These are phyloP conservation scores for Watsonalla cultraria DNA, from an alignment of 2,888 invertebrate species.

Conservation along the genomic window DNA sequence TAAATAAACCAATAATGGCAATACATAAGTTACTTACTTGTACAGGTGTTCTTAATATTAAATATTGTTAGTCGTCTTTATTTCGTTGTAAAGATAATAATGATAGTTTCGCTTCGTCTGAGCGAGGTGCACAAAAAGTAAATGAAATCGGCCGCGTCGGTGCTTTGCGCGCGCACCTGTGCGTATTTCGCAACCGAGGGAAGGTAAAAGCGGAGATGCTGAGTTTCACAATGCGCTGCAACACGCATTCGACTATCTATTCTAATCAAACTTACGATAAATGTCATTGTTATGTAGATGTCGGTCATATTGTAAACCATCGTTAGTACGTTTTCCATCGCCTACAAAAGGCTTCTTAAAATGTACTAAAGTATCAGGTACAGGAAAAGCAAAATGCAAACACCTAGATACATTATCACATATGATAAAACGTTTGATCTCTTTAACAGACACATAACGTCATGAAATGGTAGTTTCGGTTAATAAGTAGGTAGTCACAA, in stretches of 20 bases:
- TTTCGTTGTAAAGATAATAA: too few species aligned
- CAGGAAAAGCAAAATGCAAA: slow-evolving; percentile 4
- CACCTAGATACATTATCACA: slow-evolving; percentile 6
- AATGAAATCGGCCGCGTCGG: slow-evolving; percentile 67
- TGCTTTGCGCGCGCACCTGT: slow-evolving; percentile 78
- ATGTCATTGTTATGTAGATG: neutral
- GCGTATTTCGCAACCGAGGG: slow-evolving; percentile 78
- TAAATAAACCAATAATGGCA: too few species aligned
- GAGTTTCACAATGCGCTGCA: slow-evolving; percentile 68
- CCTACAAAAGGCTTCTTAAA: slow-evolving; percentile 1
- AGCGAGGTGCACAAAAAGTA: slow-evolving; percentile 63
- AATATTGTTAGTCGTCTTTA: too few species aligned
- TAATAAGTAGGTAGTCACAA: slow-evolving; percentile 43
- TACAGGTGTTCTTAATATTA: too few species aligned
- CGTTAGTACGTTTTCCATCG: neutral
- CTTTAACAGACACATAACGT: slow-evolving; percentile 11
- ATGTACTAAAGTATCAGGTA: neutral
- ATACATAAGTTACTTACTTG: too few species aligned
- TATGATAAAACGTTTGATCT: neutral
- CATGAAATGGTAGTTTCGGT: slow-evolving; percentile 35
- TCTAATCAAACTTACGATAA: slow-evolving; percentile 1
- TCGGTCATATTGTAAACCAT: neutral
- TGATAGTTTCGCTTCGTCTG: too few species aligned
- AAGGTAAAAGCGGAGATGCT: slow-evolving; percentile 76
- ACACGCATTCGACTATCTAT: slow-evolving; percentile 45